A percentile compares a stretch with the other conserved stretches of the same genome.
These are phyloP conservation scores for Elephas maximus DNA, from an alignment of 2,113 vertebrate genomes.

Conservation along the genomic window DNA sequence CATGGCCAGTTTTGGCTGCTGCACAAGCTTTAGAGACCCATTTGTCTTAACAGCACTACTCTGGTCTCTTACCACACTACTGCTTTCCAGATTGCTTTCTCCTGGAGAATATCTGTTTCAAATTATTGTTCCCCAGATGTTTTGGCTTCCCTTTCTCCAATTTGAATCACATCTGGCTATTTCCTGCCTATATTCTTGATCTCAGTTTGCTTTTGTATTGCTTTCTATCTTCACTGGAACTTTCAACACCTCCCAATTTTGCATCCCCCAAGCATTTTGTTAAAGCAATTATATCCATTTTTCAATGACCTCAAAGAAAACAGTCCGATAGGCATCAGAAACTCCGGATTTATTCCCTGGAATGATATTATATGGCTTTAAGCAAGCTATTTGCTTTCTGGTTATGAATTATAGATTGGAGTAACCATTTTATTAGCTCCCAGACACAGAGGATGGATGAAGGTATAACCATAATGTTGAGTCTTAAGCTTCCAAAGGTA, in stretches of 20 bases:
- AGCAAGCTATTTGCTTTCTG: not conserved
- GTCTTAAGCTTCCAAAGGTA: conserved; percentile 32
- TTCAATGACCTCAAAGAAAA: conserved; percentile 62
- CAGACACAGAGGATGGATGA: not conserved
- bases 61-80: not conserved
- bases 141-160: conserved; percentile 60
- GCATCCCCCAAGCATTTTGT: conserved; percentile 53
- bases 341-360: conserved; percentile 4
- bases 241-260: conserved; percentile 71
- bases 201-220: conserved; percentile 56
- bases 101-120: conserved; percentile 69
- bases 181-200: conserved; percentile 70
- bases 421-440: not conserved
- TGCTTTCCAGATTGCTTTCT: conserved; percentile 63
- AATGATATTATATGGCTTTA: not conserved
- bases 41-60: not conserved
- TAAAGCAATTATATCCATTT: conserved; percentile 67
- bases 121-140: conserved; percentile 75
- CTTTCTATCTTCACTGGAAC: conserved; percentile 61
- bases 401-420: not conserved
- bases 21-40: not conserved
- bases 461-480: not conserved
- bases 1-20: not conserved
- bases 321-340: conserved; percentile 20
- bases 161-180: conserved; percentile 61